phyloP scores from a whole-genome alignment of 1,140 invertebrate species.

The Armadillidium nasatum region DNA sequence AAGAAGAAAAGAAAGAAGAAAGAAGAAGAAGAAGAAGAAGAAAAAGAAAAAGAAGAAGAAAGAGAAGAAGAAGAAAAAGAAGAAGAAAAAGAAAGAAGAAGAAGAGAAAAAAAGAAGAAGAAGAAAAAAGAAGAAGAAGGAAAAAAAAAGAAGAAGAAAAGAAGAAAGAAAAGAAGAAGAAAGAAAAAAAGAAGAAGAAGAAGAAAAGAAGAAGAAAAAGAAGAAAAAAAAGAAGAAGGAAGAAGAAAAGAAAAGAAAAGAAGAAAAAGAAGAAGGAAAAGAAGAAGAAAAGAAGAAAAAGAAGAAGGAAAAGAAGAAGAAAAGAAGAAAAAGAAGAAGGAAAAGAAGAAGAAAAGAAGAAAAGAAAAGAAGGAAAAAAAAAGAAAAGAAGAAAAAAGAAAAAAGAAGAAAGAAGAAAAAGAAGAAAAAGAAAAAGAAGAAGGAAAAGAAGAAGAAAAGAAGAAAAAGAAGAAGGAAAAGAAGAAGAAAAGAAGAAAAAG shows the following conservation, averaged over 20 bases:
- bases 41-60: neutral
- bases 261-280: no score
- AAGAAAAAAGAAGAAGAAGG: neutral
- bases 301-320: no score
- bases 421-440: neutral
- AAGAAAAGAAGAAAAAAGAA: neutral
- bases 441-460: constrained; percentile 4
- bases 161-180: neutral
- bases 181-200: neutral
- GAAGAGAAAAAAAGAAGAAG: neutral
- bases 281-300: no score
- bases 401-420: neutral
- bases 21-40: constrained; percentile 10
- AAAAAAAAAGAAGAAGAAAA: neutral
- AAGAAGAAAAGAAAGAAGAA: neutral
- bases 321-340: constrained; percentile 10
- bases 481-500: neutral
- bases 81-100: constrained; percentile 5
- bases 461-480: neutral
- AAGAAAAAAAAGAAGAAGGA: no score
- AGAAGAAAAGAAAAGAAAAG: no score
- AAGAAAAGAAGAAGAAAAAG: no score
- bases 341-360: neutral
- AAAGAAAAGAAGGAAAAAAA: constrained; percentile 1
- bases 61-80: neutral